phyloP scores from a whole-genome alignment of 2,113 vertebrate genomes.

The Dipodomys ordii region DNA sequence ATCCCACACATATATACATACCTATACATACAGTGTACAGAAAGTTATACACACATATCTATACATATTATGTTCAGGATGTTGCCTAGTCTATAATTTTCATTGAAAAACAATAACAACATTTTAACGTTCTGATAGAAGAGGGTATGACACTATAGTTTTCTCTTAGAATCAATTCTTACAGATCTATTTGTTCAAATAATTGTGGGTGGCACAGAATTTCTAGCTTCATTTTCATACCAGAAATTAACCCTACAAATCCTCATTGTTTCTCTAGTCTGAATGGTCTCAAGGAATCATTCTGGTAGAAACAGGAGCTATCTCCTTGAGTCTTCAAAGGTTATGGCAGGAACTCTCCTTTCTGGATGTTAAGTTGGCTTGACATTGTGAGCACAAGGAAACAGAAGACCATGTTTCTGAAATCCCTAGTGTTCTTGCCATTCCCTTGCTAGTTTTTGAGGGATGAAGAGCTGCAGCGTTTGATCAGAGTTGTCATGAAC shows the following conservation, averaged over 20 bases:
- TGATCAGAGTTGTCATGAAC: constrained; percentile 80
- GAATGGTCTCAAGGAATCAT: not conserved
- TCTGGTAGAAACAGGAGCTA: not conserved
- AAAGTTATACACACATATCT: not conserved
- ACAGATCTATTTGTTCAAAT: not conserved
- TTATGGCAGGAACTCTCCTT: not conserved
- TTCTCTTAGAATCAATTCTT: not conserved
- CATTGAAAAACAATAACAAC: not conserved
- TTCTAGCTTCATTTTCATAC: not conserved
- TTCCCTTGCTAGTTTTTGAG: not conserved
- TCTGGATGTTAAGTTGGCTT: not conserved
- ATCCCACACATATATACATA: no score
- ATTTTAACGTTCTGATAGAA: not conserved
- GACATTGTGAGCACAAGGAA: not conserved
- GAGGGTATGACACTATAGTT: not conserved
- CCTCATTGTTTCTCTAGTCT: not conserved
- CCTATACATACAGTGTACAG: no score
- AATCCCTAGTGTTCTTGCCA: not conserved
- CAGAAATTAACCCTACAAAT: not conserved
- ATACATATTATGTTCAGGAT: not conserved
- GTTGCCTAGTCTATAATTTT: not conserved
- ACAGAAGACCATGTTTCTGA: not conserved
- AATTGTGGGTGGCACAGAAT: not conserved
- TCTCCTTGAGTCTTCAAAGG: not conserved
- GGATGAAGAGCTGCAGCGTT: constrained; percentile 63